Conservation (phyloP, 2,797 vertebrate genomes). For the Tapirus indicus region DNA sequence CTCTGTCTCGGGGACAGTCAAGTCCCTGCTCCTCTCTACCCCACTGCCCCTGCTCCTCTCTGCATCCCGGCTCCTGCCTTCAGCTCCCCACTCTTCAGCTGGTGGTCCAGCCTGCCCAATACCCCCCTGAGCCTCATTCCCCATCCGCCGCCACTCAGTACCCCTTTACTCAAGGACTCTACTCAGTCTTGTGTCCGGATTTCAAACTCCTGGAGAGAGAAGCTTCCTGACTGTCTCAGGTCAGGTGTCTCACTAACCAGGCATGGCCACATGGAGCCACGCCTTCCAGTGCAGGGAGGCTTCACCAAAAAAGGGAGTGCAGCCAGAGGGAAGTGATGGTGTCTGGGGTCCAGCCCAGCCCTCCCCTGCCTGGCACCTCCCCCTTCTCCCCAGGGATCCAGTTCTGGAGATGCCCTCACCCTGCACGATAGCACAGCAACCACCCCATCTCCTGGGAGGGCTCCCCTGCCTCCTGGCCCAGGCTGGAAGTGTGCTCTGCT, state of each 20-base stretch:
- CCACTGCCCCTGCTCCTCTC: neutral
- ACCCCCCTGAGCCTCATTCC: neutral
- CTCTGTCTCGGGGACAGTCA: neutral
- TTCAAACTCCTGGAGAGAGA: neutral
- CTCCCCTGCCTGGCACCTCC: neutral
- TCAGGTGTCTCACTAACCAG: neutral
- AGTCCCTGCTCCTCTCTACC: neutral
- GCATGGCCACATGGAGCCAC: neutral
- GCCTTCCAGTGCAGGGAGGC: neutral
- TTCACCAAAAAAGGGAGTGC: neutral
- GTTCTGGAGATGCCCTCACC: neutral
- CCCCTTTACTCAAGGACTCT: neutral
- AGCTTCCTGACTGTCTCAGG: neutral
- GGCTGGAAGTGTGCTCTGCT: neutral
- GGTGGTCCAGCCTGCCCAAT: neutral
- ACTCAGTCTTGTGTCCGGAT: neutral
- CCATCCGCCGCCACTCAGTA: neutral
- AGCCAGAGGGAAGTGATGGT: too few species aligned
- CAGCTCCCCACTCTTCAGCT: neutral
- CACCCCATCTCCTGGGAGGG: rapidly evolving
- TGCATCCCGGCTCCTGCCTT: neutral
- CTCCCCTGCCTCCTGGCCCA: neutral
- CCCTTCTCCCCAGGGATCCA: neutral
- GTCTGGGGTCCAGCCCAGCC: neutral
- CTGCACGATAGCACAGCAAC: rapidly evolving